Base-by-base conservation (phyloP, 2,888 invertebrate genomes). In the Perithous albicinctus region DNA sequence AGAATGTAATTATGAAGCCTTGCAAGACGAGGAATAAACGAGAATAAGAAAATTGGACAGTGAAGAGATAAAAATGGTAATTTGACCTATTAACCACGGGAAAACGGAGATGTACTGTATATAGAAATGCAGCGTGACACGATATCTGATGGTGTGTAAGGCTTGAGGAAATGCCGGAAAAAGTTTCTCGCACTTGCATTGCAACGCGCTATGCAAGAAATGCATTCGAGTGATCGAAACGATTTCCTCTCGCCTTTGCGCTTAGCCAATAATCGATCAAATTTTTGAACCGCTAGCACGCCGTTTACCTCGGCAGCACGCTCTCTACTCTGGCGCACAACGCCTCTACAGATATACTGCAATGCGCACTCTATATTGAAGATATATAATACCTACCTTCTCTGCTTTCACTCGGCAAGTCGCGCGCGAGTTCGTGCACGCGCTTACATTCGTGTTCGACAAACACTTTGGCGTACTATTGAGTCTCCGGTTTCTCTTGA, bases 261-360 rank as follows among this genome's bases (percentile, higher is more conserved):
- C 73, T 76, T 74, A 56, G 75, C 80, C 80, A 78, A 74, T 80
- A 79, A 85, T 72, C 84, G 69, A 84, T 84, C n/a, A 79, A 83
- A 81, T 82, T 85, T 75, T 70, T 77, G 51, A 56, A 23, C 56
- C 54, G 61, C 61, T 54, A 46, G 67, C 61, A n/a, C 54, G 72
- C 56, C 72, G 64, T 48, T 69, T 81, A 77, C 82, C 67, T n/a
- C n/a, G n/a, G n/a, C n/a, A n/a, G n/a, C 72, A 75, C 77, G 43
- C 69, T 80, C 70, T 66, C 80, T 41, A 23, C 63, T 41, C 38
- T 73, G 66, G 59, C 59, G 54, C 64, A 61, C 77, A 61, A 73
- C 32, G 12, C n/a, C 20, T 59, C 10, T 54, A 66, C 59, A 15
- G 35, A 18, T 56, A 73, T 72, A 64, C 20, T 1, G n/a, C 54